Conservation (phyloP, 1,140 invertebrate genomes). For the Chlorops oryzae region DNA sequence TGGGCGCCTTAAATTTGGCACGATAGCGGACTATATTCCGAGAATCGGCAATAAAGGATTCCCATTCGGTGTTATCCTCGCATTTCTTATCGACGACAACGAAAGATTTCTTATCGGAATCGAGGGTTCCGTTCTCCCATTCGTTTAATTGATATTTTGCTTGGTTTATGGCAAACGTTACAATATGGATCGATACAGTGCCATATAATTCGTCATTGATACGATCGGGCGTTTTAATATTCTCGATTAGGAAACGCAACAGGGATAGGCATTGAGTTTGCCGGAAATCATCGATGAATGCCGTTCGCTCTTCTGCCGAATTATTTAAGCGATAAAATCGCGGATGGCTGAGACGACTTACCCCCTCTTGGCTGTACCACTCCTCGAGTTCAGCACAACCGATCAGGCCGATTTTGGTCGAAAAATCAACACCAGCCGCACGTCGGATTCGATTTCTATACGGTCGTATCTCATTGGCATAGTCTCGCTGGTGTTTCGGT, state of each 20-base stretch:
- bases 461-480: constrained; percentile 42
- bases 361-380: constrained; percentile 55
- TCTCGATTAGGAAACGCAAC: constrained; percentile 65
- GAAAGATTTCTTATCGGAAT: constrained; percentile 21
- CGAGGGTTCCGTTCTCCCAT: constrained; percentile 29
- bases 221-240: constrained; percentile 15
- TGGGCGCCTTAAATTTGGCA: constrained; percentile 48
- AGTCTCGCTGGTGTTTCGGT: constrained; percentile 32
- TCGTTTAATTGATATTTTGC: constrained; percentile 32
- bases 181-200: constrained; percentile 41
- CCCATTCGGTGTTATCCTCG: constrained; percentile 58
- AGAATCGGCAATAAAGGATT: constrained; percentile 55
- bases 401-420: constrained; percentile 57
- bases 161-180: constrained; percentile 53
- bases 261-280: constrained; percentile 76
- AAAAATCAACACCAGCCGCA: constrained; percentile 52
- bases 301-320: constrained; percentile 48
- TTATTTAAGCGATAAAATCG: constrained; percentile 52
- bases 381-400: constrained; percentile 54
- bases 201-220: constrained; percentile 25
- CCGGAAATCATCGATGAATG: constrained; percentile 57
- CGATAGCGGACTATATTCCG: constrained; percentile 49
- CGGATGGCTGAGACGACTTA: constrained; percentile 54
- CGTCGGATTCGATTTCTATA: constrained; percentile 54
- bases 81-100: constrained; percentile 8